phyloP scores from a whole-genome alignment of 2,888 invertebrate genomes.

The Halictus quadricinctus region DNA sequence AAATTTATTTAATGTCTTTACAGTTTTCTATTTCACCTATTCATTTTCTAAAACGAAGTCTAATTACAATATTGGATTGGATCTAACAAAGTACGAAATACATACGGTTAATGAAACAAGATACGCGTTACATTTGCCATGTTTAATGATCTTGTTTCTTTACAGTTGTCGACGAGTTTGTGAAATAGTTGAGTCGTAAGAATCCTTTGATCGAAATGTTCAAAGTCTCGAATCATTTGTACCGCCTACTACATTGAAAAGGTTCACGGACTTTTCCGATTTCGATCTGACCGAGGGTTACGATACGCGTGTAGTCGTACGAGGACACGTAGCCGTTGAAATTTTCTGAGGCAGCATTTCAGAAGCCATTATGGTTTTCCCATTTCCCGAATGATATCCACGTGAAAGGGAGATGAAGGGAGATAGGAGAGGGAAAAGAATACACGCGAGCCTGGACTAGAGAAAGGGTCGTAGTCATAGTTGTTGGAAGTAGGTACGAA shows the following conservation, averaged over 20 bases:
- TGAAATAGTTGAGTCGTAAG: neutral
- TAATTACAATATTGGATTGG: neutral
- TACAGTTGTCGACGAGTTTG: neutral
- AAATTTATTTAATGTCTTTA: neutral
- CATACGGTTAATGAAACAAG: neutral
- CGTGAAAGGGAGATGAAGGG: constrained; percentile 28
- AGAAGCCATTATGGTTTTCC: constrained; percentile 61
- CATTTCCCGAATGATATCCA: constrained; percentile 60
- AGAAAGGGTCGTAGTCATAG: constrained; percentile 26
- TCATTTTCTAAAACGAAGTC: neutral
- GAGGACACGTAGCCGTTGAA: constrained; percentile 44
- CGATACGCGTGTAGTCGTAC: neutral
- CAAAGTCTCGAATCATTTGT: neutral
- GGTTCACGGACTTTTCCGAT: neutral
- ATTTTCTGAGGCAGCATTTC: constrained; percentile 56
- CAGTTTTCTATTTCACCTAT: neutral
- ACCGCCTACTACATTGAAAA: neutral
- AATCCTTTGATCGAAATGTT: neutral
- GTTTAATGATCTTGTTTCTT: neutral
- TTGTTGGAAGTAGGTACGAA: constrained; percentile 54
- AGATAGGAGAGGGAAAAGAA: constrained; percentile 13
- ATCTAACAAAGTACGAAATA: too few species aligned
- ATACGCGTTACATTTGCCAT: neutral
- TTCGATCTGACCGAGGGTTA: neutral
- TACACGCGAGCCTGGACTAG: constrained; percentile 13